Base-by-base conservation (phyloP, 2,888 invertebrate species). In the Amphiduros pacificus region DNA sequence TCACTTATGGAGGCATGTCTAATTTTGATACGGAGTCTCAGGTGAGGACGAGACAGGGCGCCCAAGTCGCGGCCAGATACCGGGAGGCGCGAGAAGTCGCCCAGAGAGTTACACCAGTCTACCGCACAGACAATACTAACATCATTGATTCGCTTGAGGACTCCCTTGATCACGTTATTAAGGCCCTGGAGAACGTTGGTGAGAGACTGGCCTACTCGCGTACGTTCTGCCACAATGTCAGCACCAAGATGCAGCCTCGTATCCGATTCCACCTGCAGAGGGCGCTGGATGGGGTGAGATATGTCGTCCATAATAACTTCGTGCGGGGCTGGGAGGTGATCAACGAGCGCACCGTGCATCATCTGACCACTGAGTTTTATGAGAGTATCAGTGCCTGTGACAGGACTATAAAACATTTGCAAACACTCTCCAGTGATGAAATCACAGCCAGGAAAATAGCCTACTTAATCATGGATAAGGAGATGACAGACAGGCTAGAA, bases 301-400 rank as follows among this genome's bases (percentile, higher is more conserved):
- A 58, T 26, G 48, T 58, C 50, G 48, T 48, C 11, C 58, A 58
- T 32, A 44, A 58, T 24, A 58, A 58, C 32, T 58, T 58, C 50
- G 31, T 58, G 26, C 27, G 31, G 17, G 58, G 58, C 26, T 58
- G 58, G 58, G 58, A 58, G 14, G 58, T 58, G 24, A 58, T 58
- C 32, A 50, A 58, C 24, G 50, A 50, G 9, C 29, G 50, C 32
- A 58, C 58, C 5, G 22, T 58, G 32, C 48, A 58, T 17, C 58
- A 58, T 32, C 50, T 58, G 4, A 58, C 58, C 26, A 58, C 50
- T 2, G 58, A 58, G 24, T 58, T 58, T 36, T 58, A 58, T 20
- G 58, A 58, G 36, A 58, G 32, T 6, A 48, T 58, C 2, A 58
- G 50, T 24, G 58, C 58, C 1, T 58, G 32, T 26, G 58, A 58